A percentile compares a stretch with the other conserved stretches of the same genome.
Conservation (phyloP, 2,797 vertebrate genomes). For the Scolopax rusticola region DNA sequence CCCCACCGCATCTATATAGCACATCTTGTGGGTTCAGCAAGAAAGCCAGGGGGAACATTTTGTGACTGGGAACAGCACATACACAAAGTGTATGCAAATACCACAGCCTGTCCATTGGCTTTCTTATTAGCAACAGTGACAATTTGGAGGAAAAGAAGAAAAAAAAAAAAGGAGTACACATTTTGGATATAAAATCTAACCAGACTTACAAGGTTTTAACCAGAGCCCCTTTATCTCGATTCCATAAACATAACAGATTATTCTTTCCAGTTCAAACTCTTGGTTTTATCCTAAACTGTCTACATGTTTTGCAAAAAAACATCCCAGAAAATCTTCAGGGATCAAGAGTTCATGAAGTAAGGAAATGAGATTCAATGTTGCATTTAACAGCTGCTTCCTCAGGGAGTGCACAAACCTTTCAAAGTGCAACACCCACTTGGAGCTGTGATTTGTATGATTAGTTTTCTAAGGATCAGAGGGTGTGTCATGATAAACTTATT, state of each 20-base stretch:
- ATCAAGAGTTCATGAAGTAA: not conserved
- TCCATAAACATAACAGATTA: not conserved
- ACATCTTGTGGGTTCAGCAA: not conserved
- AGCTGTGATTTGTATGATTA: constrained; percentile 5
- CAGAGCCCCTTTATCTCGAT: not conserved
- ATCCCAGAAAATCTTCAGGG: not conserved
- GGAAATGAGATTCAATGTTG: not conserved
- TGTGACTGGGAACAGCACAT: not conserved
- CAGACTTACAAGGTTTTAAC: not conserved
- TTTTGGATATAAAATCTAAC: not conserved
- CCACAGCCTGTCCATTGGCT: not conserved
- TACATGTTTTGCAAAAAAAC: not conserved
- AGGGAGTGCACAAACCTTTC: not conserved
- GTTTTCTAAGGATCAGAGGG: constrained; percentile 46
- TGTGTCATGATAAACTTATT: not conserved
- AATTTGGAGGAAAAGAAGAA: not conserved
- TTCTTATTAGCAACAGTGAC: not conserved
- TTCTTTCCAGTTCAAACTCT: not conserved
- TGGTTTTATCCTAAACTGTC: not conserved
- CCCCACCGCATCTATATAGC: not conserved
- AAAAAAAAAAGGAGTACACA: not conserved
- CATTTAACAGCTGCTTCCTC: constrained; percentile 24
- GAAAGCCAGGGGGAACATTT: not conserved
- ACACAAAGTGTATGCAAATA: not conserved
- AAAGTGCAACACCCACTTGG: not conserved